Evolutionary conservation across 2,113 vertebrate genomes (phyloP), one percentile per base, ranked within the genome.

Genomic region (Mesitornis unicolor): DNA sequence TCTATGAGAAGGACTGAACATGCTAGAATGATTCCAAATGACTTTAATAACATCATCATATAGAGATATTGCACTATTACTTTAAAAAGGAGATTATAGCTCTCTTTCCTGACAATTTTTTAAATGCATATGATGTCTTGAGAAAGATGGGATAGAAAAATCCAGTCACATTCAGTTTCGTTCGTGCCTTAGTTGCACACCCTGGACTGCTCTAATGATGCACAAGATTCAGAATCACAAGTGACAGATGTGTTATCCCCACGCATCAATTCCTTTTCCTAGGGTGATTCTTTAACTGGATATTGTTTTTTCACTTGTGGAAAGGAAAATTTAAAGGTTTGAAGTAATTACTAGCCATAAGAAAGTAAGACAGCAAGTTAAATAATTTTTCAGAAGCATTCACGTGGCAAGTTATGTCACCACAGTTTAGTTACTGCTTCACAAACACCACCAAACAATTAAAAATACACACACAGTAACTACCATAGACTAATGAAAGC

Each of bases 61-160:
- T 48, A 5, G 8, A 43, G 10, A 68, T 76, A 42, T 1, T 13
- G 12, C 9, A 65, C 12, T 42, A 16, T 36, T 59, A 50, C 54
- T 78, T 84, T 45, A 54, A 59, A 83, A 77, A 57, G 9, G 11
- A 89, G 20, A 81, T 36, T 63, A 24, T 10, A 87, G 14, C 19
- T 89, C 7, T 18, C 20, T 50, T 56, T 77, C 21, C 22, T 17
- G 10, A 35, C 29, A 31, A 15, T 38, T 63, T 54, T 64, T 57
- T 16, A 71, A 84, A 85, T 35, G 26, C 11, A 22, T 28, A 26
- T 8, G 3, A 31, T 47, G 6, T 73, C 53, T 77, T 73, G 12
- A 86, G 71, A 73, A 31, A 65, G 45, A 73, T 17, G 10, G 43
- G n/a, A 90, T 17, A 79, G 61, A 86, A 86, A 92, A 90, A 86